Conservation (phyloP, 1,140 invertebrate species). For the Drosophila equinoxialis region DNA sequence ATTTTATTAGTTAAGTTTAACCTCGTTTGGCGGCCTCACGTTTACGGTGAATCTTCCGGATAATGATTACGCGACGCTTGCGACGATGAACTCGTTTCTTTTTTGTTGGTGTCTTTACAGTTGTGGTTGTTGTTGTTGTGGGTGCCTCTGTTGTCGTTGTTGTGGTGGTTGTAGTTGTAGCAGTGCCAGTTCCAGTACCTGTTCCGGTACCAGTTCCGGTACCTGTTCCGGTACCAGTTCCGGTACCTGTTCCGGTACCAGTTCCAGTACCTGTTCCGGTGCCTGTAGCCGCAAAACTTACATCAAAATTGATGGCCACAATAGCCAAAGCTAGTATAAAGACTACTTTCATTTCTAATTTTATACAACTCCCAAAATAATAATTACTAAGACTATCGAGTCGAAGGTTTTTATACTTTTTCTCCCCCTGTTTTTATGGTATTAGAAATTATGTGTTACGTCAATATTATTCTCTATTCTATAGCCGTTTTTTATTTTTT, state of each 20-base stretch:
- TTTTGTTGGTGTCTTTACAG: background rate
- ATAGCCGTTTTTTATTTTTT: background rate
- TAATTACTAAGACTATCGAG: background rate
- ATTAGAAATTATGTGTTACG: background rate
- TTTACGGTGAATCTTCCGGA: background rate
- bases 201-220: background rate
- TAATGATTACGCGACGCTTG: background rate
- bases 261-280: background rate
- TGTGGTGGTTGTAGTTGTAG: background rate
- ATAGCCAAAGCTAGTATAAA: background rate
- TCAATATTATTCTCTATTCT: background rate
- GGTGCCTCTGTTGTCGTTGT: background rate
- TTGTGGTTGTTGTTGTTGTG: background rate
- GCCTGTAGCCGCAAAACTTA: background rate
- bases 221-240: background rate
- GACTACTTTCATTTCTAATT: background rate
- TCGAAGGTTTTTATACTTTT: background rate
- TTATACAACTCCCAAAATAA: background rate
- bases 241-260: background rate
- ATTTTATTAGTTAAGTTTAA: background rate
- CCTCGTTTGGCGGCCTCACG: background rate
- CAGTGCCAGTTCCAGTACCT: background rate
- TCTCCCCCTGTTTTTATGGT: background rate
- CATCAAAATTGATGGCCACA: background rate
- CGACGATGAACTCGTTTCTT: background rate